These are phyloP conservation scores for Polietes domitor DNA, from an alignment of 2,888 invertebrate species.

Conservation along the genomic window DNA sequence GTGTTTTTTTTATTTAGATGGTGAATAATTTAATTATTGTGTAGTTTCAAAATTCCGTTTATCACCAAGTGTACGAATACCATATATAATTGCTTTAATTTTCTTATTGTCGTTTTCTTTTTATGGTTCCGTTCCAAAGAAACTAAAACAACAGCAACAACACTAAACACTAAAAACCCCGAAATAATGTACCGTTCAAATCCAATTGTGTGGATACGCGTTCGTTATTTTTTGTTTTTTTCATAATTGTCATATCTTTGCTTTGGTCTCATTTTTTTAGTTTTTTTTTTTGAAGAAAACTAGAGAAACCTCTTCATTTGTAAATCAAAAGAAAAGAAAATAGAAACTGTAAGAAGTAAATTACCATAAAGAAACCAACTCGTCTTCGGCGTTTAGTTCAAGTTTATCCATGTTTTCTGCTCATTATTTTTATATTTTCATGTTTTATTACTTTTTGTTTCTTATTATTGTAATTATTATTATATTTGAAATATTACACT, in stretches of 20 bases:
- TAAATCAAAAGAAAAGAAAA: slow-evolving; percentile 22
- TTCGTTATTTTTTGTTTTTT: slow-evolving; percentile 16
- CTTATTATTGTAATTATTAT: slow-evolving; percentile 6
- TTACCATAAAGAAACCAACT: slow-evolving; percentile 44
- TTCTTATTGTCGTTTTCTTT: slow-evolving; percentile 23
- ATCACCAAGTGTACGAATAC: not conserved
- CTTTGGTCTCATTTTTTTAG: slow-evolving; percentile 51
- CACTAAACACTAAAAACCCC: not conserved
- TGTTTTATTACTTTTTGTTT: slow-evolving; percentile 21
- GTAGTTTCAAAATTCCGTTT: not conserved
- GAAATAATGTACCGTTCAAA: slow-evolving; percentile 24
- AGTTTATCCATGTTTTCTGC: slow-evolving; percentile 16
- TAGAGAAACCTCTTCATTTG: slow-evolving; percentile 29
- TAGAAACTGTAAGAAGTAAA: slow-evolving; percentile 21
- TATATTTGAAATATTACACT: slow-evolving; percentile 20
- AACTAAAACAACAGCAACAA: not conserved
- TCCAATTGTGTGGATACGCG: slow-evolving; percentile 21
- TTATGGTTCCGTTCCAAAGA: slow-evolving; percentile 36
- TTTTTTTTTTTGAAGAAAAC: not conserved
- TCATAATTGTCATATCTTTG: slow-evolving; percentile 49
- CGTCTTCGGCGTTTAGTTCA: not conserved
- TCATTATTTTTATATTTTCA: slow-evolving; percentile 34
- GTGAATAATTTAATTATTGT: not conserved
- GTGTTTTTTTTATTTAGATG: not conserved
- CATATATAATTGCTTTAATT: slow-evolving; percentile 3